phyloP scores from a whole-genome alignment of 1,140 invertebrate species.

The Tetranychus cinnabarinus region DNA sequence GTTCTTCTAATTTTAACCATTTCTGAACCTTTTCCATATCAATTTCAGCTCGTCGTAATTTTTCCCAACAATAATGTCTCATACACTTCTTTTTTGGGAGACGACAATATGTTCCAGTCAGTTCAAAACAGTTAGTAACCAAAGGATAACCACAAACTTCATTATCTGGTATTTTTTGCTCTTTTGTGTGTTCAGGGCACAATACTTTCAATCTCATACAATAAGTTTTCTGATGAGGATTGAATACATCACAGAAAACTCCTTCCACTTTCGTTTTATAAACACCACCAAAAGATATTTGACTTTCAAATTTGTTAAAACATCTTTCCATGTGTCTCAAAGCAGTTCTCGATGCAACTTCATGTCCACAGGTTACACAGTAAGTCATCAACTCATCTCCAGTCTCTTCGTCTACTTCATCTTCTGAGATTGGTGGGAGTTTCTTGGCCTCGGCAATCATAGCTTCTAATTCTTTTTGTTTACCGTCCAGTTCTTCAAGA shows the following conservation, averaged over 20 bases:
- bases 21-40: conserved; percentile 41
- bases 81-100: conserved; percentile 71
- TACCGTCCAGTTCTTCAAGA: conserved; percentile 47
- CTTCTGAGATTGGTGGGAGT: not conserved
- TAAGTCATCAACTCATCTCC: conserved; percentile 56
- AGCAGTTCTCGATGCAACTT: conserved; percentile 55
- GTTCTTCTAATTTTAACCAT: conserved; percentile 78
- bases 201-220: conserved; percentile 83
- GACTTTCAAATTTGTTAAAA: conserved; percentile 72
- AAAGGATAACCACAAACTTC: conserved; percentile 73
- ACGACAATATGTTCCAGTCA: conserved; percentile 55
- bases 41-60: conserved; percentile 61
- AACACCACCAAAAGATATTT: conserved; percentile 82
- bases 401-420: conserved; percentile 27
- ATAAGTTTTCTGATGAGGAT: conserved; percentile 65
- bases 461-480: conserved; percentile 39
- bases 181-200: conserved; percentile 93
- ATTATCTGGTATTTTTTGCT: conserved; percentile 49
- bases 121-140: conserved; percentile 28
- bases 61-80: conserved; percentile 87
- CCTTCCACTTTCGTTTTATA: conserved; percentile 83
- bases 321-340: conserved; percentile 87
- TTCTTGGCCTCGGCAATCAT: conserved; percentile 5
- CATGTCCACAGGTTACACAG: conserved; percentile 87
- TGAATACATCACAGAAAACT: conserved; percentile 96